These are phyloP conservation scores for Ips typographus DNA, from an alignment of 1,140 invertebrate species.

Conservation along the genomic window DNA sequence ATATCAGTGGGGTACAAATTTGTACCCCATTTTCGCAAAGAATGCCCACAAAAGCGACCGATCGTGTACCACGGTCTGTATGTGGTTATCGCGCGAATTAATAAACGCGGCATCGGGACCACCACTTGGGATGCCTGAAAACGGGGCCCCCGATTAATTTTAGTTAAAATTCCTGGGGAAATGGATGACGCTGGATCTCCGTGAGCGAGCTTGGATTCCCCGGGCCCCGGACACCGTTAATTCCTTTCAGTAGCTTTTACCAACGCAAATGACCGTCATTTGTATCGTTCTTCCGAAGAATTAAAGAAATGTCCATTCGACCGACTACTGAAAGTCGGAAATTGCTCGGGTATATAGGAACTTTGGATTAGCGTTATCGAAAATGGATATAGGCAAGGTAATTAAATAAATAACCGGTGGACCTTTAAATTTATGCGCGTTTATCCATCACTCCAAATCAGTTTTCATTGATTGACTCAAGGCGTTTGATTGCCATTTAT, in stretches of 20 bases:
- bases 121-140: slow-evolving; percentile 16
- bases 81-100: slow-evolving; percentile 22
- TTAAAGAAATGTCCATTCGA: too few species aligned
- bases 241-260: slow-evolving; percentile 23
- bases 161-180: slow-evolving; percentile 30
- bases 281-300: slow-evolving; percentile 1
- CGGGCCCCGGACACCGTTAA: slow-evolving; percentile 1
- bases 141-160: slow-evolving; percentile 14
- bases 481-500: slow-evolving; percentile 36
- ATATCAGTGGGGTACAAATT: slow-evolving; percentile 1
- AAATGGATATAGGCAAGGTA: too few species aligned
- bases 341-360: too few species aligned
- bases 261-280: slow-evolving; percentile 13
- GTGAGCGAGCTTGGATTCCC: slow-evolving; percentile 27
- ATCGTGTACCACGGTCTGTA: slow-evolving; percentile 19
- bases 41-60: slow-evolving; percentile 23
- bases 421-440: slow-evolving; percentile 31
- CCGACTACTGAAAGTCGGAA: too few species aligned
- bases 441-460: slow-evolving; percentile 36
- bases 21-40: slow-evolving; percentile 14
- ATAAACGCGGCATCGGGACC: slow-evolving; percentile 21
- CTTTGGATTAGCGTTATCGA: too few species aligned
- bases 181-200: slow-evolving; percentile 11
- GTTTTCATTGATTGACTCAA: slow-evolving; percentile 31
- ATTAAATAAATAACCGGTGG: neutral